These are phyloP conservation scores for Cochlearius cochlearius DNA, from an alignment of 2,113 vertebrate genomes.

Conservation along the genomic window DNA sequence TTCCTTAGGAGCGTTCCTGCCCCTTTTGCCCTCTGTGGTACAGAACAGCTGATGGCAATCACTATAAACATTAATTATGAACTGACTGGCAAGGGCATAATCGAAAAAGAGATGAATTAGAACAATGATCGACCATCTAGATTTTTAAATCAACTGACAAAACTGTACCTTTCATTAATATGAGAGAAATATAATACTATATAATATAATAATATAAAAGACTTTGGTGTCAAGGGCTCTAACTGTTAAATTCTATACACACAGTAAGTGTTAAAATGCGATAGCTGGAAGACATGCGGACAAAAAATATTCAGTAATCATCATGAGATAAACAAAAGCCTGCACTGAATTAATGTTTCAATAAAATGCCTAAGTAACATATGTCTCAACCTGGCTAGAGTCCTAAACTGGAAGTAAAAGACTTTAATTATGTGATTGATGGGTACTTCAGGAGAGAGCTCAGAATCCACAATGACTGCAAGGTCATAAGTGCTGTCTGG, in stretches of 20 bases:
- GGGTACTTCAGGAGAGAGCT: neutral
- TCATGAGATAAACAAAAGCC: neutral
- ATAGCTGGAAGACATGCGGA: neutral
- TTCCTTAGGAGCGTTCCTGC: neutral
- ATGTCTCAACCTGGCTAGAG: constrained; percentile 16
- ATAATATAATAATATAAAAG: neutral
- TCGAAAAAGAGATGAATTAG: neutral
- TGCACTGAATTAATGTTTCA: neutral
- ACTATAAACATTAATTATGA: neutral
- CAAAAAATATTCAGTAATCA: neutral
- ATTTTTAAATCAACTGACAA: neutral
- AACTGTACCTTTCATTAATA: neutral
- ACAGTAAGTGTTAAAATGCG: neutral
- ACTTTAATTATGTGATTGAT: neutral
- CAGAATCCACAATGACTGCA: neutral
- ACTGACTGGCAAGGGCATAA: neutral
- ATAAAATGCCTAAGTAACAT: constrained; percentile 18
- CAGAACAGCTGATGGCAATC: neutral
- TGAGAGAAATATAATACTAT: no score
- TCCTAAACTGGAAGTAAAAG: constrained; percentile 3
- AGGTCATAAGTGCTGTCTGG: neutral
- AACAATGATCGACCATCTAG: neutral
- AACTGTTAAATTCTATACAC: neutral
- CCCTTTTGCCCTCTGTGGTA: neutral
- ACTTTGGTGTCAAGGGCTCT: neutral